Percentiles rank a stretch among this genome's conserved stretches.
Conservation (phyloP, 2,113 vertebrate genomes). For the Thunnus maccoyii region DNA sequence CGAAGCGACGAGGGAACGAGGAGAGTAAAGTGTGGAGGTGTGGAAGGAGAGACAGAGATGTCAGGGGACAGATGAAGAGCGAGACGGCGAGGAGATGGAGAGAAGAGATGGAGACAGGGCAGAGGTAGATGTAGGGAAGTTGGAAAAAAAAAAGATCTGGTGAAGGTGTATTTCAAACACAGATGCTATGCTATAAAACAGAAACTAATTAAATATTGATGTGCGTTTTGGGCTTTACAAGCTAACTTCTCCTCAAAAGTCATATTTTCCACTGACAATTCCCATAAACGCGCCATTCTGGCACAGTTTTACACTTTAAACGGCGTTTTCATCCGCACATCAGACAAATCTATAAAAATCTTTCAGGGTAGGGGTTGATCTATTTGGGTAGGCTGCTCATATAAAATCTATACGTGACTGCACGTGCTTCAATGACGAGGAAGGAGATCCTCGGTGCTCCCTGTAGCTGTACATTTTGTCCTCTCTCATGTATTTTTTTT, state of each 20-base stretch:
- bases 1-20: slow-evolving; percentile 21
- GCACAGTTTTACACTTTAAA: neutral
- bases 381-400: neutral
- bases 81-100: neutral
- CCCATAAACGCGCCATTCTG: too few species aligned
- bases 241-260: too few species aligned
- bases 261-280: too few species aligned
- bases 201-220: too few species aligned
- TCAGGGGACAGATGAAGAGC: neutral
- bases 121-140: neutral
- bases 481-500: neutral
- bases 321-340: too few species aligned
- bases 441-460: neutral
- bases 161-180: neutral
- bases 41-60: slow-evolving; percentile 20
- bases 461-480: neutral
- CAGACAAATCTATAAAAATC: too few species aligned
- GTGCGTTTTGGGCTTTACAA: too few species aligned
- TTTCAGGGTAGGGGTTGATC: neutral
- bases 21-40: slow-evolving; percentile 59
- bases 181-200: neutral
- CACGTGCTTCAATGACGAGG: neutral
- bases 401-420: neutral
- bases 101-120: neutral
- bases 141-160: neutral